Evolutionary conservation across 2,113 vertebrate species (phyloP).

Genomic region (Gallinago jamesoni): DNA sequence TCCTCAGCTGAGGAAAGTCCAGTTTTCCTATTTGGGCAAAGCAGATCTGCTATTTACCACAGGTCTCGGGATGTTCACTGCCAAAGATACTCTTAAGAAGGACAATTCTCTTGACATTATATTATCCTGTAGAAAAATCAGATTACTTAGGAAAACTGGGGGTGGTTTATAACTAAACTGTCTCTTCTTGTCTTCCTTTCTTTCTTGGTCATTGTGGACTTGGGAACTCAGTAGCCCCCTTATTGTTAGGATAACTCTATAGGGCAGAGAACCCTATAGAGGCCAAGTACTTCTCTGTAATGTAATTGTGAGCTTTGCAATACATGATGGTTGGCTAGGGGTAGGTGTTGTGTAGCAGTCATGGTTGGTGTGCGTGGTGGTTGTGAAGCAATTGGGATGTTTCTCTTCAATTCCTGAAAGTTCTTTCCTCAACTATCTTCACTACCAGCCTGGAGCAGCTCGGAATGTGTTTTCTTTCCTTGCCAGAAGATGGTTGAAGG

Average conservation of each 20-base stretch:
- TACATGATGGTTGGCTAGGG: background rate
- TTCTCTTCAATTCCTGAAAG: background rate
- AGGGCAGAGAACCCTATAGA: background rate
- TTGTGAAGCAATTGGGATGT: background rate
- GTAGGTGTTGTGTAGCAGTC: background rate
- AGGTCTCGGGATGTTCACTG: background rate
- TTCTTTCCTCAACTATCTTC: background rate
- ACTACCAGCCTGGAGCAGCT: background rate
- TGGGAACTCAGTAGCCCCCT: background rate
- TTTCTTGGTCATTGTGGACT: background rate
- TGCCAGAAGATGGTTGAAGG: conserved; percentile 22
- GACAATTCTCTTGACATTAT: background rate
- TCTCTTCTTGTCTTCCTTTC: background rate
- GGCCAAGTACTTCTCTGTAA: background rate
- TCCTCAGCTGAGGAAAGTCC: background rate
- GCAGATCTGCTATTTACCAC: background rate
- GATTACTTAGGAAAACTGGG: background rate
- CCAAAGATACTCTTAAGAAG: background rate
- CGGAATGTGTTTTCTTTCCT: background rate
- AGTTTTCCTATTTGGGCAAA: background rate
- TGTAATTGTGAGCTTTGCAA: background rate
- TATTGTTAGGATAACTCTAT: background rate
- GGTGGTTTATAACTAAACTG: background rate
- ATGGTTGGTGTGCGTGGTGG: background rate
- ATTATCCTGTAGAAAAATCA: background rate